These are phyloP conservation scores for Eulemur rubriventer DNA, from an alignment of 2,797 vertebrate genomes.

Conservation along the genomic window DNA sequence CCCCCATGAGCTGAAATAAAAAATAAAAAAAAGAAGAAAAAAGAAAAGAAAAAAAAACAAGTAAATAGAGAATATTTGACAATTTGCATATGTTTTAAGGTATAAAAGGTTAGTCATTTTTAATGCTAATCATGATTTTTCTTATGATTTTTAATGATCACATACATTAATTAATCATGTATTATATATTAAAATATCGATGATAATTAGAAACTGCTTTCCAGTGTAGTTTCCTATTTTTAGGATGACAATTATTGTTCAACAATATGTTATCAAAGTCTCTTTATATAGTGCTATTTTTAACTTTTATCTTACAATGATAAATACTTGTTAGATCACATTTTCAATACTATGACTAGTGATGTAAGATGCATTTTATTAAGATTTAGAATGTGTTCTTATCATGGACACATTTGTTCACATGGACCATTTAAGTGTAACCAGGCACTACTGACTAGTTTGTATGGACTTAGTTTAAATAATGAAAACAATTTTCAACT, in stretches of 20 bases:
- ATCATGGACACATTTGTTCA: background rate
- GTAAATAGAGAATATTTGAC: background rate
- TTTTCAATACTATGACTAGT: background rate
- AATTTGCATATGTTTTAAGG: background rate
- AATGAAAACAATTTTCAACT: background rate
- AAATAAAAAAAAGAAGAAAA: no score
- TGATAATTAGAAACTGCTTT: constrained; percentile 13
- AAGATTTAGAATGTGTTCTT: background rate
- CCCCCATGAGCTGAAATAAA: no score
- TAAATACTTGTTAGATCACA: background rate
- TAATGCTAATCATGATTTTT: background rate
- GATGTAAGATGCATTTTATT: background rate
- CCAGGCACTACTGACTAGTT: background rate
- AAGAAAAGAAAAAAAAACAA: background rate
- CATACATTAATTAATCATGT: background rate
- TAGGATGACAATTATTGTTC: background rate
- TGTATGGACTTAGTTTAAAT: background rate
- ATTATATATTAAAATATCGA: background rate
- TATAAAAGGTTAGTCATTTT: background rate
- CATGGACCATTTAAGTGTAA: background rate
- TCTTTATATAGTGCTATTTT: background rate
- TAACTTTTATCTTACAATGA: background rate
- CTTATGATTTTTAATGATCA: constrained; percentile 26
- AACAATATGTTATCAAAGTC: background rate
- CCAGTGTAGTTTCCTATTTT: background rate